Evolutionary conservation across 2,113 vertebrate species (phyloP).

Genomic region (Saguinus imperator): DNA sequence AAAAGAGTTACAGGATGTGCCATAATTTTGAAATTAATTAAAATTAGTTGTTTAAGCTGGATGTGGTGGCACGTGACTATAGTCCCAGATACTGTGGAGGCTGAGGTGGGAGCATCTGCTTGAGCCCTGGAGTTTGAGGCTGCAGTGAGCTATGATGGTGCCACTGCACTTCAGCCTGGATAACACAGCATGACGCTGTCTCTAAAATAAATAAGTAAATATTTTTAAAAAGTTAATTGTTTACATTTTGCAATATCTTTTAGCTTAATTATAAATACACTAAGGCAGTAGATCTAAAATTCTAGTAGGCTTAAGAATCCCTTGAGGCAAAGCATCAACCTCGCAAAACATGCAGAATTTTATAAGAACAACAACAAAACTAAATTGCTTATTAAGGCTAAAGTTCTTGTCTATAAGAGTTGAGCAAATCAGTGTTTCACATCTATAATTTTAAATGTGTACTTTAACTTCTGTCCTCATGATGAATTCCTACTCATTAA

Average conservation of each 20-base stretch:
- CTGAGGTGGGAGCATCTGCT: no score
- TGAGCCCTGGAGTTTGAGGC: no score
- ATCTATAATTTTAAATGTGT: background rate
- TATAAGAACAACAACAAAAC: background rate
- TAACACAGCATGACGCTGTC: no score
- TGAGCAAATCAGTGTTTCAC: background rate
- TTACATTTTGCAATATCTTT: background rate
- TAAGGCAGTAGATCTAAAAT: background rate
- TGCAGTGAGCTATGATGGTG: no score
- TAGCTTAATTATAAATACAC: conserved; percentile 30
- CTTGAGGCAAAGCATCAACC: background rate
- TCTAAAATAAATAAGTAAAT: no score
- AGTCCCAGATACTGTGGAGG: no score
- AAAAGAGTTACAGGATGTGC: background rate
- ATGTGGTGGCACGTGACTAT: no score
- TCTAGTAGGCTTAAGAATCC: background rate
- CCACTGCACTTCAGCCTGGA: no score
- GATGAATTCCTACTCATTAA: background rate
- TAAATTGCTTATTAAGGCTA: background rate
- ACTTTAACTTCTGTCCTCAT: background rate
- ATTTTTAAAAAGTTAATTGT: background rate
- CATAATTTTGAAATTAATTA: conserved; percentile 41
- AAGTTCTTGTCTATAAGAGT: conserved; percentile 1
- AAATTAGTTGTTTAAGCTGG: background rate
- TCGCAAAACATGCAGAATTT: conserved; percentile 17